phyloP scores from a whole-genome alignment of 1,140 invertebrate species.

The Metaphire vulgaris region DNA sequence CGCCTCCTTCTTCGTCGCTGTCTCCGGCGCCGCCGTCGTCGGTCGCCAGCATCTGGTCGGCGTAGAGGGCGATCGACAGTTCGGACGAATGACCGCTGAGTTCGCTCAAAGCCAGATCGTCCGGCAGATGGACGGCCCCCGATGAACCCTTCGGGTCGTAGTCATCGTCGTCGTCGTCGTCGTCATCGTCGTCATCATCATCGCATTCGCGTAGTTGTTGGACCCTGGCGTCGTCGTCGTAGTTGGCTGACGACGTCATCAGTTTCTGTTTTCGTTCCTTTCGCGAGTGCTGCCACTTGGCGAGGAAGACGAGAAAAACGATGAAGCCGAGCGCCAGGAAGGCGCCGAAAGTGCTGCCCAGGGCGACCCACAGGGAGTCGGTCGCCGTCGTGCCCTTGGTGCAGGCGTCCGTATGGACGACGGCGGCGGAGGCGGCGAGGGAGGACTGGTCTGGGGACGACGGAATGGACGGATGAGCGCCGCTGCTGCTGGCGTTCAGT shows the following conservation, averaged over 20 bases:
- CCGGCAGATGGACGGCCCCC: background rate
- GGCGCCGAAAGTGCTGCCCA: constrained; percentile 29
- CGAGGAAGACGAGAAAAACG: constrained; percentile 30
- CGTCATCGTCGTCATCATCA: no score
- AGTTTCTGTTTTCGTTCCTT: constrained; percentile 5
- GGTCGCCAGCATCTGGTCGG: background rate
- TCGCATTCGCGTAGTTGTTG: background rate
- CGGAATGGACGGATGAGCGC: background rate
- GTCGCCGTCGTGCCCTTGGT: constrained; percentile 24
- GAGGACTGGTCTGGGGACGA: background rate
- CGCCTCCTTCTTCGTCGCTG: background rate
- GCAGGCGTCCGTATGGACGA: no score
- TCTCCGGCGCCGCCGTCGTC: background rate
- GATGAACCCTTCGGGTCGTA: background rate
- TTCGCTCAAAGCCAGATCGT: background rate
- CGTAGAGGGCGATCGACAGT: background rate
- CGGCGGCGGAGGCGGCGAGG: no score
- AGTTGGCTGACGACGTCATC: background rate
- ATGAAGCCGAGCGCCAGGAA: constrained; percentile 31
- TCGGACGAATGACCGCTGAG: background rate
- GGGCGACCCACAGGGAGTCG: constrained; percentile 28
- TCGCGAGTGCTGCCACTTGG: constrained; percentile 29
- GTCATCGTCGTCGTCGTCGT: no score
- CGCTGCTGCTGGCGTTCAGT: background rate
- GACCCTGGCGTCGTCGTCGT: background rate